Percentiles rank a stretch among this genome's conserved stretches.
Conservation (phyloP, 2,888 invertebrate genomes). For the Dioctria rufipes region DNA sequence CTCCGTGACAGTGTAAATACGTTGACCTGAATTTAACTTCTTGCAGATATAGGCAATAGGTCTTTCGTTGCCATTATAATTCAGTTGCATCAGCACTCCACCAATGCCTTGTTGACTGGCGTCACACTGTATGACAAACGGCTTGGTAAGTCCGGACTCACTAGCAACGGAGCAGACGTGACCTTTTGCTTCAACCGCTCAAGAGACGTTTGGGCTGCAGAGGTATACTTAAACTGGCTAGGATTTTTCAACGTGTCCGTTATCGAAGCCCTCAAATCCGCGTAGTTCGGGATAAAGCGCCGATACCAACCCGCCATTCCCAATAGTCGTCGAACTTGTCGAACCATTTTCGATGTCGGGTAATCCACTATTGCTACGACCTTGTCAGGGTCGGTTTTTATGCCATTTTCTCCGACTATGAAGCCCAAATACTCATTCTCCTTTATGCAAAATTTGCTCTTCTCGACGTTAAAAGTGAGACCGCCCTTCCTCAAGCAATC, state of each 20-base stretch:
- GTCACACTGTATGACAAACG: constrained; percentile 54
- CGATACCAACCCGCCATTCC: constrained; percentile 60
- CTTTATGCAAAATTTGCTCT: background rate
- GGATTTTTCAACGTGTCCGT: background rate
- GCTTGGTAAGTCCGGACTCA: constrained; percentile 52
- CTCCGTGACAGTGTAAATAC: background rate
- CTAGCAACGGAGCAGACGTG: constrained; percentile 21
- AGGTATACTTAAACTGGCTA: background rate
- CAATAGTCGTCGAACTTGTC: constrained; percentile 58
- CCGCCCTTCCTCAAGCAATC: constrained; percentile 1
- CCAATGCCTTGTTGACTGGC: constrained; percentile 45
- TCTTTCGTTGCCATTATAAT: constrained; percentile 48
- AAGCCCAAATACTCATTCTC: constrained; percentile 45
- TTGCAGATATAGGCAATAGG: background rate
- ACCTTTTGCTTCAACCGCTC: constrained; percentile 27
- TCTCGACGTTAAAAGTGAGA: constrained; percentile 41
- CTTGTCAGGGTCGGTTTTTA: background rate
- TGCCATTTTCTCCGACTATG: constrained; percentile 3
- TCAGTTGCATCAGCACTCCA: constrained; percentile 56
- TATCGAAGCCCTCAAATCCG: constrained; percentile 42
- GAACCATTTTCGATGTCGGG: constrained; percentile 55
- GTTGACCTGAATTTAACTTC: background rate
- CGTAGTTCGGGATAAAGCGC: constrained; percentile 57
- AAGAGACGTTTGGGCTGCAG: constrained; percentile 43
- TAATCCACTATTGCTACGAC: constrained; percentile 53